phyloP scores from a whole-genome alignment of 2,797 vertebrate genomes.

The Pipistrellus pipistrellus region DNA sequence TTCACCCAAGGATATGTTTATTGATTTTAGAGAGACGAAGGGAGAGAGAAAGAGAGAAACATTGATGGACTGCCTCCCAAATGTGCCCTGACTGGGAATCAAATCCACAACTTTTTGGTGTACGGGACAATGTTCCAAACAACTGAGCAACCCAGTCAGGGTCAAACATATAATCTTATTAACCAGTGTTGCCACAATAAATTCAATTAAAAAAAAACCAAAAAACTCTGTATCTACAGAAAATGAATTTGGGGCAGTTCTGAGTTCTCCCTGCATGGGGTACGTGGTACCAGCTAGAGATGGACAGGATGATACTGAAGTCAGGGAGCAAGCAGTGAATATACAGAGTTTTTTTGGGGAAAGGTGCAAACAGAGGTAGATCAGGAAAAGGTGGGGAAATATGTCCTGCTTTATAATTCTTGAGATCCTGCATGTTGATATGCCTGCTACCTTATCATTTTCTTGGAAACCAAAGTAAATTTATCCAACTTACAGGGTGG shows the following conservation, averaged over 20 bases:
- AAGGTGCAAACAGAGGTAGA: not conserved
- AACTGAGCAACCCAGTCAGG: too few relatives aligned
- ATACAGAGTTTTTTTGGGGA: not conserved
- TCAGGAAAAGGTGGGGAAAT: not conserved
- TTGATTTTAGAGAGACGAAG: too few relatives aligned
- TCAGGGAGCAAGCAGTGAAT: not conserved
- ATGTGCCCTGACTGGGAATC: too few relatives aligned
- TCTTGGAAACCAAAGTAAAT: constrained; percentile 32
- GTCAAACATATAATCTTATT: not conserved
- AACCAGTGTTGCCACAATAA: not conserved
- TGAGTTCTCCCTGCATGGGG: not conserved
- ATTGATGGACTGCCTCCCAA: too few relatives aligned
- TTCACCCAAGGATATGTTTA: too few relatives aligned
- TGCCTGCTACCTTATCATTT: not conserved
- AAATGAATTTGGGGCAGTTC: not conserved
- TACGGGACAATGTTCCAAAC: too few relatives aligned
- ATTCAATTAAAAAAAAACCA: not conserved
- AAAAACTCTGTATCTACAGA: not conserved
- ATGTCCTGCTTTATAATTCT: not conserved
- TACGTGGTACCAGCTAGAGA: not conserved
- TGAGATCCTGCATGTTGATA: not conserved
- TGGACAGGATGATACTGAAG: accelerated
- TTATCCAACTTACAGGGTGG: not conserved
- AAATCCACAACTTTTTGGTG: too few relatives aligned
- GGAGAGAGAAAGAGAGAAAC: too few relatives aligned